Evolutionary conservation across 2,888 invertebrate genomes (phyloP).

Genomic region (Parascotia fuliginaria): DNA sequence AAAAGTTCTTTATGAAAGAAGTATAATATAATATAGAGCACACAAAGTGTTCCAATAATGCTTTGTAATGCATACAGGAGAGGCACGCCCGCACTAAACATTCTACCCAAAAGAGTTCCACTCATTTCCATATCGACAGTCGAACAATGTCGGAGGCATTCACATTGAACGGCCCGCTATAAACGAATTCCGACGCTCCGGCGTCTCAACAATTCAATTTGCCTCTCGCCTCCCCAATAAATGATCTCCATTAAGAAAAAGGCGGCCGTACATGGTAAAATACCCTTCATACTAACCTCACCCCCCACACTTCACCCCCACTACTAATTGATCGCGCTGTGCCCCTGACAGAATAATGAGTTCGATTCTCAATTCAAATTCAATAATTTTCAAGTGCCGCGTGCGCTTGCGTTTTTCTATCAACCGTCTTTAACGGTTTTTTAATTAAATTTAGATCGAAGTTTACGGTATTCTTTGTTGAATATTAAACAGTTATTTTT

Average conservation of each 20-base stretch:
- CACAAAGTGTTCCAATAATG: not conserved
- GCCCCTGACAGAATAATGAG: slow-evolving; percentile 62
- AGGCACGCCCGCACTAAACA: slow-evolving; percentile 39
- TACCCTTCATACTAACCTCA: slow-evolving; percentile 2
- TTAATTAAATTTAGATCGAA: slow-evolving; percentile 52
- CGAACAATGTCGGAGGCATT: slow-evolving; percentile 48
- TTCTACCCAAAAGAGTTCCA: slow-evolving; percentile 46
- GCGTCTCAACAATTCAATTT: slow-evolving; percentile 64
- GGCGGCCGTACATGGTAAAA: slow-evolving; percentile 56
- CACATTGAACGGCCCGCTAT: slow-evolving; percentile 47
- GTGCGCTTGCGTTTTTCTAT: slow-evolving; percentile 17
- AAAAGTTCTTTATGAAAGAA: too few species aligned
- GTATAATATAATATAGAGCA: not conserved
- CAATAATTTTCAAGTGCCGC: slow-evolving; percentile 45
- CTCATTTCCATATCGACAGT: slow-evolving; percentile 45
- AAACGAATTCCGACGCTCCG: slow-evolving; percentile 63
- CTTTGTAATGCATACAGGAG: slow-evolving; percentile 3
- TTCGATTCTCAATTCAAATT: slow-evolving; percentile 52
- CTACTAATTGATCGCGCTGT: slow-evolving; percentile 60
- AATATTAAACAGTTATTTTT: slow-evolving; percentile 49
- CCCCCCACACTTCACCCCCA: not conserved
- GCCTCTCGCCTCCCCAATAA: slow-evolving; percentile 51
- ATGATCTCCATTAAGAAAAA: slow-evolving; percentile 67
- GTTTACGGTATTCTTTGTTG: slow-evolving; percentile 33
- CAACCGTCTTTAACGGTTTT: slow-evolving; percentile 17